These are phyloP conservation scores for Saturnia pavonia DNA, from an alignment of 2,888 invertebrate genomes.

Conservation along the genomic window DNA sequence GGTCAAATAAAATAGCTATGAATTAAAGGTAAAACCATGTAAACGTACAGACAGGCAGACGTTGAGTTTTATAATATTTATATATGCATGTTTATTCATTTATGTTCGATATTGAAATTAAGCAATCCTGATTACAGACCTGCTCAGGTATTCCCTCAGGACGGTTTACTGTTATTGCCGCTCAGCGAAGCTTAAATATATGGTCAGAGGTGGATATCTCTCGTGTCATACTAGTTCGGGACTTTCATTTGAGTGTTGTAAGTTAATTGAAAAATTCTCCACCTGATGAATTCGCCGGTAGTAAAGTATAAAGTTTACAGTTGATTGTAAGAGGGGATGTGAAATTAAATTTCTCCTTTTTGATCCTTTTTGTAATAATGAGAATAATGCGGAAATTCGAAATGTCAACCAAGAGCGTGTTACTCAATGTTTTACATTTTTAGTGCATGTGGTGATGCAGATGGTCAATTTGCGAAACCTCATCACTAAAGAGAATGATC, in stretches of 20 bases:
- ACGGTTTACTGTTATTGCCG: conserved; percentile 69
- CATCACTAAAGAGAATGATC: background rate
- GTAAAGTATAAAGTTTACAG: background rate
- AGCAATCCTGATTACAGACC: conserved; percentile 32
- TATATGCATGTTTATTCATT: too few species aligned
- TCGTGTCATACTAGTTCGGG: conserved; percentile 36
- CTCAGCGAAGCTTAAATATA: conserved; percentile 58
- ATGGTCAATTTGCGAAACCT: background rate
- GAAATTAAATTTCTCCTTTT: background rate
- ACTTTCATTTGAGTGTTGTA: conserved; percentile 36
- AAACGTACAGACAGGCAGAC: too few species aligned
- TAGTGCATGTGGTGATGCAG: background rate
- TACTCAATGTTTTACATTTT: background rate
- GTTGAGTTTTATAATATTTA: too few species aligned
- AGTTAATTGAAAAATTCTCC: conserved; percentile 44
- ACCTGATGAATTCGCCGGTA: background rate
- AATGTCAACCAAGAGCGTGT: background rate
- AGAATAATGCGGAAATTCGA: background rate
- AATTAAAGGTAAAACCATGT: too few species aligned
- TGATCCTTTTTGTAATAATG: background rate
- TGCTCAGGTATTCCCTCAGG: conserved; percentile 50
- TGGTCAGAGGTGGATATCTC: conserved; percentile 55
- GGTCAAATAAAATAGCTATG: too few species aligned
- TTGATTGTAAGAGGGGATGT: background rate
- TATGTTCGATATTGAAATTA: background rate